Conservation (phyloP, 1,140 invertebrate species). For the Onthophagus taurus region DNA sequence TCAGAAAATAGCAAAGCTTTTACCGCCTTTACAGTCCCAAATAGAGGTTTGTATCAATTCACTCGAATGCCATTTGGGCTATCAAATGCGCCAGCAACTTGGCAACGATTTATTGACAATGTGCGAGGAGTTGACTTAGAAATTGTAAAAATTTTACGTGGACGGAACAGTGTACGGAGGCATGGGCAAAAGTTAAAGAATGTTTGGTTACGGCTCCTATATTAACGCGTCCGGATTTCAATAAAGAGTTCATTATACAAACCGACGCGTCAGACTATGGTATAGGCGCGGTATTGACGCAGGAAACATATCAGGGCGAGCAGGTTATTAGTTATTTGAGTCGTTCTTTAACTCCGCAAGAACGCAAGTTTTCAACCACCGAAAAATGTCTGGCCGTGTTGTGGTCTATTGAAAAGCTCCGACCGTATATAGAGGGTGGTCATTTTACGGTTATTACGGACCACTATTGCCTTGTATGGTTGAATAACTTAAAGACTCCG, state of each 20-base stretch:
- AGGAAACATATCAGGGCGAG: no score
- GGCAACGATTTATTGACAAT: constrained; percentile 1
- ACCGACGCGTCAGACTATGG: no score
- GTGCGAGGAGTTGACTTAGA: neutral
- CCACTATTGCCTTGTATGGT: neutral
- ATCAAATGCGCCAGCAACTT: constrained; percentile 1
- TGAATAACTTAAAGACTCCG: constrained; percentile 6
- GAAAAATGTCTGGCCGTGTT: constrained; percentile 38
- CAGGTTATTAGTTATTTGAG: constrained; percentile 23
- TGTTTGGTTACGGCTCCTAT: no score
- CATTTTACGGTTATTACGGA: constrained; percentile 31
- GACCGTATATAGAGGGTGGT: constrained; percentile 23
- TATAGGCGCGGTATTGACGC: no score
- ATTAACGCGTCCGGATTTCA: no score
- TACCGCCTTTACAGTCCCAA: constrained; percentile 4
- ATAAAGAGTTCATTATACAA: no score
- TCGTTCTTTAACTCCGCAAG: constrained; percentile 24
- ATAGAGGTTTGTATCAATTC: constrained; percentile 10
- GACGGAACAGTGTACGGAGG: no score
- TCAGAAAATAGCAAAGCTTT: constrained; percentile 7
- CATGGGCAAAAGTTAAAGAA: no score
- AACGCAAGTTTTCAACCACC: constrained; percentile 34
- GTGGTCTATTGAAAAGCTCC: constrained; percentile 33
- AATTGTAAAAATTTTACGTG: no score
- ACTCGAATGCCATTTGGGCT: constrained; percentile 7